Evolutionary conservation across 2,888 invertebrate species (phyloP).

Genomic region (Thera obeliscata): DNA sequence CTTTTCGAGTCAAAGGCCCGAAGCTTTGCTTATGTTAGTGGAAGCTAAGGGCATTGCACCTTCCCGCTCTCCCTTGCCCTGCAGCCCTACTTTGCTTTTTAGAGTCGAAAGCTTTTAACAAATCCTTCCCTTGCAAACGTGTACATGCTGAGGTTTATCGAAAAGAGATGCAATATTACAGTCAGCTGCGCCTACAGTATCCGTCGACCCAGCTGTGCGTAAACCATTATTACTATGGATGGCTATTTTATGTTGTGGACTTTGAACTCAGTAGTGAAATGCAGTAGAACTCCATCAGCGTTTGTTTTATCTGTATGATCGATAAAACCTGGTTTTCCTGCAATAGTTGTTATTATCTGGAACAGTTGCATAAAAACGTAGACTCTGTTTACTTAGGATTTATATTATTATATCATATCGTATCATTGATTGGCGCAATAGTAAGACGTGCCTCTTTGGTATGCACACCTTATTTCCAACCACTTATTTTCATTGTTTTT

Average conservation of each 20-base stretch:
- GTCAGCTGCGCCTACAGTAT: slow-evolving; percentile 65
- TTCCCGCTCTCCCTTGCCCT: slow-evolving; percentile 81
- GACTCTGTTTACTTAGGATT: slow-evolving; percentile 35
- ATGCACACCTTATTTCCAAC: slow-evolving; percentile 1
- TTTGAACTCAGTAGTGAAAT: slow-evolving; percentile 80
- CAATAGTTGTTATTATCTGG: slow-evolving; percentile 41
- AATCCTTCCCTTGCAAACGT: slow-evolving; percentile 65
- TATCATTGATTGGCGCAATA: too few relatives aligned
- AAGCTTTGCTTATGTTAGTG: slow-evolving; percentile 71
- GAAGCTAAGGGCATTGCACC: slow-evolving; percentile 81
- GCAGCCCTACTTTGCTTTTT: slow-evolving; percentile 81
- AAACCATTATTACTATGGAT: slow-evolving; percentile 67
- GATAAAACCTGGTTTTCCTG: slow-evolving; percentile 57
- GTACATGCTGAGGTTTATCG: slow-evolving; percentile 58
- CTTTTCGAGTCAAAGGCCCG: slow-evolving; percentile 76
- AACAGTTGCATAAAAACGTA: slow-evolving; percentile 49
- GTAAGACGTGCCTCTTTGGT: background rate
- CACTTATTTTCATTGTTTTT: slow-evolving; percentile 12
- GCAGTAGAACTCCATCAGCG: slow-evolving; percentile 61
- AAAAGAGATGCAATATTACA: slow-evolving; percentile 77
- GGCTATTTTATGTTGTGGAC: slow-evolving; percentile 75
- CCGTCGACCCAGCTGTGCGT: slow-evolving; percentile 75
- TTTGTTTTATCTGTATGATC: slow-evolving; percentile 65
- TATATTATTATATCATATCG: background rate
- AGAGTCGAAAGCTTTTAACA: slow-evolving; percentile 67